phyloP scores from a whole-genome alignment of 2,113 vertebrate species.

The Danio rerio region DNA sequence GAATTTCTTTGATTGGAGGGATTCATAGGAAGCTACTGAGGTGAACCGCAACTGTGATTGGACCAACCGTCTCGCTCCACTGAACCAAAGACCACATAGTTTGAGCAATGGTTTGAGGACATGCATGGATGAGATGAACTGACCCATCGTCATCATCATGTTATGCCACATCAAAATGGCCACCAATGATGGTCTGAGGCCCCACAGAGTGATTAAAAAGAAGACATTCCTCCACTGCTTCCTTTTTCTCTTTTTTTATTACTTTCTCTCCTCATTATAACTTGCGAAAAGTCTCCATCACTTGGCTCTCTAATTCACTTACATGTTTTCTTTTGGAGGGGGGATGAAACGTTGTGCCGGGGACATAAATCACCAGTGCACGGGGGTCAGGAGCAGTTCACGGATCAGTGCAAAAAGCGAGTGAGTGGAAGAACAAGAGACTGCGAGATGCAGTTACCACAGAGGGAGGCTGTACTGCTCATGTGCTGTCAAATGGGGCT shows the following conservation, averaged over 20 bases:
- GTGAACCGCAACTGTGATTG: constrained; percentile 43
- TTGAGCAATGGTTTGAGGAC: constrained; percentile 21
- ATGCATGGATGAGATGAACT: constrained; percentile 26
- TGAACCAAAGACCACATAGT: constrained; percentile 32
- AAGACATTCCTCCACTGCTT: constrained; percentile 10
- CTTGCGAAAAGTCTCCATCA: neutral
- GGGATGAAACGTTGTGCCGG: constrained; percentile 61
- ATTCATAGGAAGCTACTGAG: constrained; percentile 35
- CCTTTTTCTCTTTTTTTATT: neutral
- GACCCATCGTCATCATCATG: constrained; percentile 31
- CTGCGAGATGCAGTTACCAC: constrained; percentile 51
- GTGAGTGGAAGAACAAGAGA: constrained; percentile 41
- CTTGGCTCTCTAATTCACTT: constrained; percentile 44
- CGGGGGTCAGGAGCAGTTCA: constrained; percentile 67
- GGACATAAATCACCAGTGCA: constrained; percentile 59
- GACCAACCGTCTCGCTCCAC: constrained; percentile 33
- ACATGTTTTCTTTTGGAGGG: constrained; percentile 47
- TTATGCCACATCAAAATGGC: constrained; percentile 24
- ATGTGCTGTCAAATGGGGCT: constrained; percentile 37
- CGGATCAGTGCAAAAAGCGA: constrained; percentile 52
- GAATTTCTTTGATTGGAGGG: constrained; percentile 33
- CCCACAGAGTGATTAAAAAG: constrained; percentile 28
- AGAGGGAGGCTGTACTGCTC: constrained; percentile 23
- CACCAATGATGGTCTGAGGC: constrained; percentile 27
- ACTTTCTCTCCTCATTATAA: constrained; percentile 30